Base-by-base conservation (phyloP, 2,113 vertebrate genomes). In the Myiozetetes cayanensis region DNA sequence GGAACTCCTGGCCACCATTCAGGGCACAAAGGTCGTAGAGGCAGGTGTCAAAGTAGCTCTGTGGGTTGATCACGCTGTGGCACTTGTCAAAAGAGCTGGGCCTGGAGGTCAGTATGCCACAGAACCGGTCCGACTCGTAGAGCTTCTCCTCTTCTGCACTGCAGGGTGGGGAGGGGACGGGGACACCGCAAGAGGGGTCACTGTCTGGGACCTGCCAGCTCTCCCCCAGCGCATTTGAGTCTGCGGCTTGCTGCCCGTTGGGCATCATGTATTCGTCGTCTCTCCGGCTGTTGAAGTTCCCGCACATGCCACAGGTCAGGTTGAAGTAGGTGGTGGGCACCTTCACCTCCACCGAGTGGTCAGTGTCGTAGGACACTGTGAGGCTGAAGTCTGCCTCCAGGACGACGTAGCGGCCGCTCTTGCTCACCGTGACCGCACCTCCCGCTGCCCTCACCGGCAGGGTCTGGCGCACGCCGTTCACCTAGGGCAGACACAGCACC, bases 241-340 rank as follows among this genome's bases (percentile, higher is more conserved):
- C 61, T 18, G 83, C 15, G 1, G 98, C 97, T 65, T 85, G 92
- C 71, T 96, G 92, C 35, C 97, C 97, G 5, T 98, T 81, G 6
- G 97, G 94, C 93, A 94, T 97, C 73, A 47, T 94, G 89, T 96
- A 96, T 47, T 99, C 98, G 25, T 99, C 98, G 21, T 92, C 95
- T 47, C 14, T 56, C 35, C 65, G 33, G 59, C 72, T 74, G 96
- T 98, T 99, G 79, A 98, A 98, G 96, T 98, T 99, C 41, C 98
- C 98, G n/a, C 98, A 99, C 93, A 99, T 97, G 82, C 99, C 98
- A 13, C 98, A 99, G 44, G 98, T 96, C 89, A 96, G 87, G 92
- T 97, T 87, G 41, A 97, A 98, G 89, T 98, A 91, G 37, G 41
- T n/a, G 20, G 94, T 93, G 28, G 98, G 98, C 63, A 99, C 85